A percentile compares a stretch with the other conserved stretches of the same genome.
Conservation (phyloP, 1,140 invertebrate genomes). For the Conopomorpha cramerella region DNA sequence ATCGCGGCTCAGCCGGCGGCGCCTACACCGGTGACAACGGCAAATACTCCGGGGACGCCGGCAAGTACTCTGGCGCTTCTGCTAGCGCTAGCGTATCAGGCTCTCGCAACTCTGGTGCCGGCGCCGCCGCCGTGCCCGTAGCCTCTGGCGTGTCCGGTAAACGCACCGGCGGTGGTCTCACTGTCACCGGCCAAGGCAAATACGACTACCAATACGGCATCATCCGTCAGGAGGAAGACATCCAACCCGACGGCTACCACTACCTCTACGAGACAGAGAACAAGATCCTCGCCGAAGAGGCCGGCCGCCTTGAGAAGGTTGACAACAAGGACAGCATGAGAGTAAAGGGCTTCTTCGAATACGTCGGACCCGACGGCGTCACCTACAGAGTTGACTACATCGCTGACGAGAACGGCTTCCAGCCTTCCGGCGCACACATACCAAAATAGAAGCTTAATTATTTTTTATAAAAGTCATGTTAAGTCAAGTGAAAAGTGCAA, state of each 20-base stretch:
- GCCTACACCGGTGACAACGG: slow-evolving; percentile 3
- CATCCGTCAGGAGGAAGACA: slow-evolving; percentile 39
- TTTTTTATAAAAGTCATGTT: too few species aligned
- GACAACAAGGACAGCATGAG: slow-evolving; percentile 57
- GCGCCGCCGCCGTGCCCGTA: slow-evolving; percentile 17
- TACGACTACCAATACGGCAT: slow-evolving; percentile 45
- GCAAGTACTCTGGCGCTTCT: slow-evolving; percentile 9
- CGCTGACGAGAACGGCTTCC: slow-evolving; percentile 72
- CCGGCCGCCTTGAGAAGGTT: slow-evolving; percentile 48
- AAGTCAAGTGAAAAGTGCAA: slow-evolving; percentile 3
- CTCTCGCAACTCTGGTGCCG: slow-evolving; percentile 10
- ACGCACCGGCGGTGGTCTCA: slow-evolving; percentile 6
- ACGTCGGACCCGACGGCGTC: slow-evolving; percentile 67
- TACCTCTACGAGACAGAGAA: slow-evolving; percentile 68
- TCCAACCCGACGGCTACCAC: slow-evolving; percentile 48
- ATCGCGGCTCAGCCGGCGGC: too few species aligned
- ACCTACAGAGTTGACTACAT: slow-evolving; percentile 68
- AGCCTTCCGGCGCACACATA: slow-evolving; percentile 61
- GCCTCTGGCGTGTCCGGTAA: slow-evolving; percentile 6
- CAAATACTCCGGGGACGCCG: not conserved
- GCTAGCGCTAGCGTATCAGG: slow-evolving; percentile 21
- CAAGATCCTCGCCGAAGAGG: slow-evolving; percentile 63
- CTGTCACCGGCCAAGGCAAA: slow-evolving; percentile 15
- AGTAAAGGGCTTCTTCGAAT: slow-evolving; percentile 63
- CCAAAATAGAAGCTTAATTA: slow-evolving; percentile 19